phyloP scores from a whole-genome alignment of 2,888 invertebrate species.

The Choristoneura rosaceana region DNA sequence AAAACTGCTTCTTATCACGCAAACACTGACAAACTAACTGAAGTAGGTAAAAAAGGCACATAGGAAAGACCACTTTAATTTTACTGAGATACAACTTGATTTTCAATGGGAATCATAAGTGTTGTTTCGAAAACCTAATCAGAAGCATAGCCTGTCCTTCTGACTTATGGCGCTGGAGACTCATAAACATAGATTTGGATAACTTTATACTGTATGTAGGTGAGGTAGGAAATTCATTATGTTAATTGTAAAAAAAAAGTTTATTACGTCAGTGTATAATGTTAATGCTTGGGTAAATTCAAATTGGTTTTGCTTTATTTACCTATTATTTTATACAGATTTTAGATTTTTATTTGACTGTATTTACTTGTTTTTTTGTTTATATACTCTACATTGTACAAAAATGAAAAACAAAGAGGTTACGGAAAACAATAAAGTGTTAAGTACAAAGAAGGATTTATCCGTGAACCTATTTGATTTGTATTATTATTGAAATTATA shows the following conservation, averaged over 20 bases:
- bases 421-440: too few species aligned
- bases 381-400: too few species aligned
- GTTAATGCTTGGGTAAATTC: background rate
- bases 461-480: too few species aligned
- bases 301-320: background rate
- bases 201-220: constrained; percentile 55
- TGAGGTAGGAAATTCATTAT: constrained; percentile 57
- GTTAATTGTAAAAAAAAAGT: constrained; percentile 2
- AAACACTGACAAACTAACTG: constrained; percentile 58
- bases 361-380: too few species aligned
- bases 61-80: constrained; percentile 50
- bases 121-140: constrained; percentile 68
- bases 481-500: too few species aligned
- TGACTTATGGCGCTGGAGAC: constrained; percentile 67
- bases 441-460: too few species aligned
- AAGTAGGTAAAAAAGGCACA: constrained; percentile 47
- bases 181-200: constrained; percentile 71
- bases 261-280: background rate
- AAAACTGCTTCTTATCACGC: constrained; percentile 75
- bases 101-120: constrained; percentile 22
- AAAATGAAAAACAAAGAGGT: too few species aligned
- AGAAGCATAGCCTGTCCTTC: constrained; percentile 70
- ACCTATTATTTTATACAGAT: too few species aligned
- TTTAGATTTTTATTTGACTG: too few species aligned
- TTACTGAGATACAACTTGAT: constrained; percentile 42